A percentile compares a stretch with the other conserved stretches of the same genome.
Evolutionary conservation across 2,888 invertebrate genomes (phyloP).

Genomic region (Tetragonula carbonaria): DNA sequence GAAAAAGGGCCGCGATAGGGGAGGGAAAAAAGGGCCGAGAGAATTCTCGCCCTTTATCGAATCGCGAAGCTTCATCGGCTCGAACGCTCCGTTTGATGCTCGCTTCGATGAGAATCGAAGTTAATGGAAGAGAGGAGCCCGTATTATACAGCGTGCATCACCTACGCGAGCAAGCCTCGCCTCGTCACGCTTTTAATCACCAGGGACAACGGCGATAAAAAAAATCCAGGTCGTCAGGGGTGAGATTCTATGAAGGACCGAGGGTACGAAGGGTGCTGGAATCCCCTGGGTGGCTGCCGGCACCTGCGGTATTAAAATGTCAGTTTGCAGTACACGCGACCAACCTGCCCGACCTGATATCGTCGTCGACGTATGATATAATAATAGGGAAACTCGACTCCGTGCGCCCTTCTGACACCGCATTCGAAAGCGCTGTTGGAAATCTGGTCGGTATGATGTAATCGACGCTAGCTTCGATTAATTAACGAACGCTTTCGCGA

Average conservation of each 20-base stretch:
- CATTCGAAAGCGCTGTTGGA: background rate
- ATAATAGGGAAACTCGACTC: slow-evolving; percentile 42
- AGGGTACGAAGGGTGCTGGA: slow-evolving; percentile 85
- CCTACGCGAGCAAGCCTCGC: slow-evolving; percentile 28
- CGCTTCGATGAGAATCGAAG: slow-evolving; percentile 67
- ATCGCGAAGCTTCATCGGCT: slow-evolving; percentile 54
- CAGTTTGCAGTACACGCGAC: slow-evolving; percentile 53
- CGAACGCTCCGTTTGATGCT: slow-evolving; percentile 62
- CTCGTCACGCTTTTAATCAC: slow-evolving; percentile 67
- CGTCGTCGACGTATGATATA: slow-evolving; percentile 56
- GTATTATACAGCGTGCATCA: slow-evolving; percentile 6
- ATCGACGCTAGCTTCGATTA: no score
- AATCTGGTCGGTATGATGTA: no score
- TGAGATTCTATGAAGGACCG: slow-evolving; percentile 84
- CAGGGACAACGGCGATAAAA: slow-evolving; percentile 61
- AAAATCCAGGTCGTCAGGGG: slow-evolving; percentile 70
- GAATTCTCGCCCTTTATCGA: slow-evolving; percentile 57
- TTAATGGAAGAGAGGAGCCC: slow-evolving; percentile 61
- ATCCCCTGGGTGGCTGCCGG: slow-evolving; percentile 29
- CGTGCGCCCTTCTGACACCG: background rate
- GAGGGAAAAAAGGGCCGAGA: slow-evolving; percentile 21
- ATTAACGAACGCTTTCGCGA: no score
- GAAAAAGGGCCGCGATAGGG: background rate
- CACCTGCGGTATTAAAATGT: slow-evolving; percentile 64
- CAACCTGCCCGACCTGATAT: slow-evolving; percentile 55